Evolutionary conservation across 1,140 invertebrate genomes (phyloP).

Genomic region (Drosophila kikkawai): DNA sequence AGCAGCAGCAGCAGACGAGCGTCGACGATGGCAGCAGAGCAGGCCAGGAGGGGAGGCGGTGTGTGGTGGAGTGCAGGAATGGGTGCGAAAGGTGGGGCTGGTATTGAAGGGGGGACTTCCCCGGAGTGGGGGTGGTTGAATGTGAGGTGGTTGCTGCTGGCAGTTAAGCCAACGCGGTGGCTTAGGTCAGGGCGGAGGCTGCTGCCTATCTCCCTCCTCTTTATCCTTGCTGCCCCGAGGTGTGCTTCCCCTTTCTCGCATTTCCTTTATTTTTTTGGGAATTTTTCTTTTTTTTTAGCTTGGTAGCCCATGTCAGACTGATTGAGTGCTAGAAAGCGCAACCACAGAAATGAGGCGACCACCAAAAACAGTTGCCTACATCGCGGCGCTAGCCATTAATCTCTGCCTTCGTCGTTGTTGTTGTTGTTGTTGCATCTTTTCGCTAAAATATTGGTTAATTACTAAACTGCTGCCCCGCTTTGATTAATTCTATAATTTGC

Average conservation of each 20-base stretch:
- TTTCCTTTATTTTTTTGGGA: not conserved
- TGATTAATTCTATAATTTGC: conserved; percentile 13
- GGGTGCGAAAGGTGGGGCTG: not conserved
- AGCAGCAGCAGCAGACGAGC: conserved; percentile 54
- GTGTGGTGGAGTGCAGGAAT: conserved; percentile 9
- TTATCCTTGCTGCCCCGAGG: conserved; percentile 45
- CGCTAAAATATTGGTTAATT: conserved; percentile 19
- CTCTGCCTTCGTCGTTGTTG: not conserved
- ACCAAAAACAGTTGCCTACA: conserved; percentile 34
- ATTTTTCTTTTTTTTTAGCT: conserved; percentile 8
- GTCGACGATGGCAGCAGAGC: conserved; percentile 31
- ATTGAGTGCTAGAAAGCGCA: conserved; percentile 53
- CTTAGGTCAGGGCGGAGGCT: conserved; percentile 77
- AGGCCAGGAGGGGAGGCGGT: conserved; percentile 30
- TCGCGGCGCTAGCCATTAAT: conserved; percentile 19
- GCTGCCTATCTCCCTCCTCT: conserved; percentile 19
- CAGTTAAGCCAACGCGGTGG: conserved; percentile 77
- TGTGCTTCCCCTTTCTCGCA: conserved; percentile 39
- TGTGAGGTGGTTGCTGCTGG: conserved; percentile 58
- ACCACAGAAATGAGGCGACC: conserved; percentile 40
- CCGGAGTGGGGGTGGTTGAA: conserved; percentile 22
- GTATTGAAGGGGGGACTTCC: not conserved
- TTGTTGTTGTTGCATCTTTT: not conserved
- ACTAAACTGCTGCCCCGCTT: not conserved
- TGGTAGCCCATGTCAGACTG: conserved; percentile 28